phyloP scores from a whole-genome alignment of 2,797 vertebrate genomes.

The Avahi laniger region DNA sequence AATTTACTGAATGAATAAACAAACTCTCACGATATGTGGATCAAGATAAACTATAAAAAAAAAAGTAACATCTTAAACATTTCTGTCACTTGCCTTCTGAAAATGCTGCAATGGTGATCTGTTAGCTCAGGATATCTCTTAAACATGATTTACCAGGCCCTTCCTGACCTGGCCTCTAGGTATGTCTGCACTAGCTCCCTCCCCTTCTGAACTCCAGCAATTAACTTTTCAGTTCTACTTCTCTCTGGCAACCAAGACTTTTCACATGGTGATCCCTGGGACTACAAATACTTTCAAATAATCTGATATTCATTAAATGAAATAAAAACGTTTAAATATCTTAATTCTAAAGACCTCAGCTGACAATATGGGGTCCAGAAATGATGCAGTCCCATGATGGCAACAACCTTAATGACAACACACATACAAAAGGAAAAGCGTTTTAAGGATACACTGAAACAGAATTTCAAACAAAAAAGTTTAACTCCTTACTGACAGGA shows the following conservation, averaged over 20 bases:
- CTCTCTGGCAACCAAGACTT: background rate
- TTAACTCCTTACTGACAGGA: background rate
- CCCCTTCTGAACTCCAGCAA: background rate
- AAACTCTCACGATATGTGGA: background rate
- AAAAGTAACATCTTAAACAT: background rate
- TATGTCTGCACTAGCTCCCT: background rate
- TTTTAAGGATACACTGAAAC: constrained; percentile 4
- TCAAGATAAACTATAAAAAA: background rate
- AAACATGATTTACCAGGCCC: background rate
- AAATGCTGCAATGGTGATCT: background rate
- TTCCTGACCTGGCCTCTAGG: background rate
- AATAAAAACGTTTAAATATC: background rate
- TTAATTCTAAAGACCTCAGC: background rate
- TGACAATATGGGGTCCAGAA: background rate
- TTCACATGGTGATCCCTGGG: background rate
- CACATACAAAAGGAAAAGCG: background rate
- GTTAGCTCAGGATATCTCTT: background rate
- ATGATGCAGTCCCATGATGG: background rate
- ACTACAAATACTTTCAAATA: constrained; percentile 5
- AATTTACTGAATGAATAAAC: constrained; percentile 45
- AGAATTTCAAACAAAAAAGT: background rate
- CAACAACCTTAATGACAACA: background rate
- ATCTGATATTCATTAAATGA: background rate
- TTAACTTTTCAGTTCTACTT: constrained; percentile 32
- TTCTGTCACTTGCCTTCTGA: background rate